These are phyloP conservation scores for Drosophila austrosaltans DNA, from an alignment of 2,888 invertebrate species.

Conservation along the genomic window DNA sequence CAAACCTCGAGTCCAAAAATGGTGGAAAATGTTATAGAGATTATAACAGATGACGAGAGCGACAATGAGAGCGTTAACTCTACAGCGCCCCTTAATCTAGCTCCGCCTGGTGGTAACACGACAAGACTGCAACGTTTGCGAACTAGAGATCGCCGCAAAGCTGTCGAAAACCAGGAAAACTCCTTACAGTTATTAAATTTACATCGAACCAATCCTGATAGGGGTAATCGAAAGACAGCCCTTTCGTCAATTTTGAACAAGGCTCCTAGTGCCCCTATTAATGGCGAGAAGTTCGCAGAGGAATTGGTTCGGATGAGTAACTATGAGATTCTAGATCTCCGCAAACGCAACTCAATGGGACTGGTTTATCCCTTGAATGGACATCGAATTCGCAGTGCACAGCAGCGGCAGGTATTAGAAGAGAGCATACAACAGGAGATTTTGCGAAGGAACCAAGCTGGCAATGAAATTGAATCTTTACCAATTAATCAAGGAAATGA, in stretches of 20 bases:
- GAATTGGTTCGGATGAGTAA: constrained; percentile 77
- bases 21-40: constrained; percentile 18
- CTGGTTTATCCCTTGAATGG: constrained; percentile 48
- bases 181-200: constrained; percentile 50
- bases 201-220: constrained; percentile 31
- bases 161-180: constrained; percentile 21
- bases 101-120: constrained; percentile 37
- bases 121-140: constrained; percentile 23
- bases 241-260: constrained; percentile 59
- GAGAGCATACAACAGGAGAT: constrained; percentile 62
- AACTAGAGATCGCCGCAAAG: background rate
- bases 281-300: constrained; percentile 76
- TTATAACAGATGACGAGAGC: constrained; percentile 70
- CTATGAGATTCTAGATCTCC: constrained; percentile 76
- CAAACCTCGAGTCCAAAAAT: constrained; percentile 35
- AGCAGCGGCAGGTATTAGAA: constrained; percentile 58
- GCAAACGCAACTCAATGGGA: constrained; percentile 73
- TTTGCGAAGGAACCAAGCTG: constrained; percentile 51
- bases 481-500: background rate
- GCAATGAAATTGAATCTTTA: constrained; percentile 15
- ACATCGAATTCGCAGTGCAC: constrained; percentile 30
- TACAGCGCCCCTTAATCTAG: constrained; percentile 52
- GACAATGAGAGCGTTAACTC: constrained; percentile 39
- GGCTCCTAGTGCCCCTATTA: constrained; percentile 67
- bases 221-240: background rate